Conservation (phyloP, 2,797 vertebrate genomes). For the Sitta carolinensis region DNA sequence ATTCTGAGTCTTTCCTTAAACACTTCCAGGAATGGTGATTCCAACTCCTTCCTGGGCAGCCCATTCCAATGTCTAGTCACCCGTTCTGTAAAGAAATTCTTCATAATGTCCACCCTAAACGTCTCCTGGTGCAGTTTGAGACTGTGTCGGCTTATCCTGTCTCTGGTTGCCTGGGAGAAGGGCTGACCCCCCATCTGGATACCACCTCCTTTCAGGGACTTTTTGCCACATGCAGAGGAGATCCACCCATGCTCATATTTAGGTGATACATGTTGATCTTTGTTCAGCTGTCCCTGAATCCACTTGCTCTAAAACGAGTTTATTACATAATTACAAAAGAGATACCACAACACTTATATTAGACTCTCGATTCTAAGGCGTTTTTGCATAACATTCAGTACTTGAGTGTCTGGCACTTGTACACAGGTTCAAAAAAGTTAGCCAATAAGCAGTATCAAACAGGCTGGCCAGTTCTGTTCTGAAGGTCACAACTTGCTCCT, state of each 20-base stretch:
- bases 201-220: not conserved
- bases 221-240: not conserved
- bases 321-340: not conserved
- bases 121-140: not conserved
- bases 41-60: too few species aligned
- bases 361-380: not conserved
- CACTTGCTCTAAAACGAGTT: not conserved
- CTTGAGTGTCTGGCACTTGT: not conserved
- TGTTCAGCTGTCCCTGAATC: not conserved
- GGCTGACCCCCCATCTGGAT: too few species aligned
- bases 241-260: not conserved
- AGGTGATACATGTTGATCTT: not conserved
- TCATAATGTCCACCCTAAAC: not conserved
- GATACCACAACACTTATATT: not conserved
- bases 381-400: not conserved
- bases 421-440: not conserved
- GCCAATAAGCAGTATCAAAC: fast-evolving
- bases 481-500: not conserved
- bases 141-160: not conserved
- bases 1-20: not conserved
- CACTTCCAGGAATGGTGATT: not conserved
- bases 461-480: not conserved
- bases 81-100: not conserved
- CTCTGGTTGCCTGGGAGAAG: fast-evolving
- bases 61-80: not conserved